A percentile compares a stretch with the other conserved stretches of the same genome.
Conservation (phyloP, 2,113 vertebrate species). For the Raja brachyura region DNA sequence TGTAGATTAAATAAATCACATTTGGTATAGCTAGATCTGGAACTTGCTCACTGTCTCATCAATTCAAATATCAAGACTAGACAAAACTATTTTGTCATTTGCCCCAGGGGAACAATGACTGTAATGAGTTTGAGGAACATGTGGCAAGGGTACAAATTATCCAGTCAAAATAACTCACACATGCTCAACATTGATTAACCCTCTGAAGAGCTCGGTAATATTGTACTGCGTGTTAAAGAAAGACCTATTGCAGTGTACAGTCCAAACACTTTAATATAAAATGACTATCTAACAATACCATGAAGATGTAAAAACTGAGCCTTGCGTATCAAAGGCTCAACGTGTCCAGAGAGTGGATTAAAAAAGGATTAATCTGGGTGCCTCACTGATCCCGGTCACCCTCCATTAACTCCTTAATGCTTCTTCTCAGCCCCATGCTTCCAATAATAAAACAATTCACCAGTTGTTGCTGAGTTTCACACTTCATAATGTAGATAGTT, state of each 20-base stretch:
- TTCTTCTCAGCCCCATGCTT: not conserved
- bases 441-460: not conserved
- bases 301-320: not conserved
- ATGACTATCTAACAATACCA: not conserved
- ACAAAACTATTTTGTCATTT: slow-evolving; percentile 30
- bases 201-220: not conserved
- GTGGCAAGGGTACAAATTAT: not conserved
- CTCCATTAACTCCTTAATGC: not conserved
- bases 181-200: not conserved
- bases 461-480: not conserved
- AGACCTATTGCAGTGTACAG: not conserved
- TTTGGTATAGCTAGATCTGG: not conserved
- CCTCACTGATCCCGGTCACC: not conserved
- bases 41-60: not conserved
- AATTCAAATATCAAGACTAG: slow-evolving; percentile 9
- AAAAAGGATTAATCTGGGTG: no score
- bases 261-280: not conserved
- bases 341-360: not conserved
- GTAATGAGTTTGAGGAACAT: slow-evolving; percentile 13
- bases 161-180: not conserved
- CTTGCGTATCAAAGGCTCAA: not conserved
- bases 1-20: slow-evolving; percentile 29
- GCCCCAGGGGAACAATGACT: not conserved
- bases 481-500: no score
- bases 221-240: not conserved